phyloP scores from a whole-genome alignment of 2,797 vertebrate genomes.

The Coregonus sp. region DNA sequence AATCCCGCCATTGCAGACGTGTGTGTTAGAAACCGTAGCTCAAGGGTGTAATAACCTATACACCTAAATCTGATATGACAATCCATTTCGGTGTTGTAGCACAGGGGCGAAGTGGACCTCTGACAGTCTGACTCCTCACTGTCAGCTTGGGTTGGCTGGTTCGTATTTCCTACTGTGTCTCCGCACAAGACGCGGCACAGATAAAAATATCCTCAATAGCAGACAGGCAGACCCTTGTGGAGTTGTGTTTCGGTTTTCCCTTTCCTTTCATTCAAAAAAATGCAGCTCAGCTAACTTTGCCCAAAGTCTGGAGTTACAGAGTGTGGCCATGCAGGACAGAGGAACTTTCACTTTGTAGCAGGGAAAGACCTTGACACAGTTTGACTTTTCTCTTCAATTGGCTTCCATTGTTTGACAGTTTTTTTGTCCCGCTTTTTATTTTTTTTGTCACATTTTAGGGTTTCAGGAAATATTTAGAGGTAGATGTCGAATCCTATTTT shows the following conservation, averaged over 20 bases:
- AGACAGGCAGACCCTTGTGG: conserved; percentile 77
- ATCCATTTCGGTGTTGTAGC: conserved; percentile 84
- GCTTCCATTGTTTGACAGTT: not conserved
- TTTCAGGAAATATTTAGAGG: not conserved
- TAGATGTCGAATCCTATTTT: not conserved
- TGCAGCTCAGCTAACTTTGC: conserved; percentile 74
- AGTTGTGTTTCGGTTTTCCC: conserved; percentile 72
- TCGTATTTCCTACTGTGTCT: conserved; percentile 78
- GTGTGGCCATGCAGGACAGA: conserved; percentile 36
- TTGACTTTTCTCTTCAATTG: conserved; percentile 34
- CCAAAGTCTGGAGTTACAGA: conserved; percentile 72
- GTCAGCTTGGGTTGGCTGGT: conserved; percentile 77
- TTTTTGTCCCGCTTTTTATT: not conserved
- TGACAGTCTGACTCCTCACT: conserved; percentile 76
- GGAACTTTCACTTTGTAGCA: conserved; percentile 52
- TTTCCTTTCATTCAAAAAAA: conserved; percentile 79
- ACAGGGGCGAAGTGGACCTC: conserved; percentile 67
- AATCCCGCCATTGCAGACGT: conserved; percentile 70
- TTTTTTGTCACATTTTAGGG: not conserved
- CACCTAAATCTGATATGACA: conserved; percentile 85
- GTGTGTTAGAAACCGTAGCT: conserved; percentile 74
- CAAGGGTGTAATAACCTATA: conserved; percentile 88
- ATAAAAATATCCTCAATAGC: conserved; percentile 83
- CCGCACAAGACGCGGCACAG: conserved; percentile 70
- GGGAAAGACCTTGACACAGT: conserved; percentile 68